Evolutionary conservation across 2,888 invertebrate genomes (phyloP).

Genomic region (Tridacna gigas): DNA sequence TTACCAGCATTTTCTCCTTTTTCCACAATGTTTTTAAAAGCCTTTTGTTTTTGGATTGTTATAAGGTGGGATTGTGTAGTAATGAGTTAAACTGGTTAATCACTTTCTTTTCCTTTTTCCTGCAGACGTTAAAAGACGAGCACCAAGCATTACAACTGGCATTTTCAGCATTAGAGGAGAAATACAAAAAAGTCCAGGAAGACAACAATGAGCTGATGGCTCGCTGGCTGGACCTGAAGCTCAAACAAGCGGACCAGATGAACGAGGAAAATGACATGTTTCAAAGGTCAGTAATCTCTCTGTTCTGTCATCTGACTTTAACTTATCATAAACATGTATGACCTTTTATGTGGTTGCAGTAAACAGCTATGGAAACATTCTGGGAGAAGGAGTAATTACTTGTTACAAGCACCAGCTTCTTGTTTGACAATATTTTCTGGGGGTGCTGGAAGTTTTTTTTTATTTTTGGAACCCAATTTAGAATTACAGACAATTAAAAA

Average conservation of each 20-base stretch:
- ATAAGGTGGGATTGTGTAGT: too few relatives aligned
- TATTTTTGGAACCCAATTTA: too few relatives aligned
- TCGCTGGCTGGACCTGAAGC: conserved; percentile 95
- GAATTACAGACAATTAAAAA: too few relatives aligned
- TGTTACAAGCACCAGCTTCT: too few relatives aligned
- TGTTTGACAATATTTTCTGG: too few relatives aligned
- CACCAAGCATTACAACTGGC: conserved; percentile 97
- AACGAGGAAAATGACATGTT: conserved; percentile 95
- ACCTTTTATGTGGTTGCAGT: too few relatives aligned
- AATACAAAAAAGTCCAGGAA: conserved; percentile 89
- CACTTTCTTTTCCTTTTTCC: too few relatives aligned
- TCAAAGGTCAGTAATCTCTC: conserved; percentile 60
- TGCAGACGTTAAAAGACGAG: conserved; percentile 94
- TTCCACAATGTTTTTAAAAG: neutral
- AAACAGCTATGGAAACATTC: too few relatives aligned
- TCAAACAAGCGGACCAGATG: conserved; percentile 96
- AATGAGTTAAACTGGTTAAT: too few relatives aligned
- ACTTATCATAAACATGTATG: neutral
- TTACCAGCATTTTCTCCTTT: neutral
- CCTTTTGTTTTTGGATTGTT: too few relatives aligned
- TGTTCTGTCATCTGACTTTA: neutral
- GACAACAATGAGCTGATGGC: conserved; percentile 84
- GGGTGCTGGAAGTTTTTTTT: too few relatives aligned
- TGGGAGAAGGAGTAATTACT: too few relatives aligned
- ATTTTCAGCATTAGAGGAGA: conserved; percentile 95